Evolutionary conservation across 2,113 vertebrate genomes (phyloP).

Genomic region (Gallinago paraguaiae): DNA sequence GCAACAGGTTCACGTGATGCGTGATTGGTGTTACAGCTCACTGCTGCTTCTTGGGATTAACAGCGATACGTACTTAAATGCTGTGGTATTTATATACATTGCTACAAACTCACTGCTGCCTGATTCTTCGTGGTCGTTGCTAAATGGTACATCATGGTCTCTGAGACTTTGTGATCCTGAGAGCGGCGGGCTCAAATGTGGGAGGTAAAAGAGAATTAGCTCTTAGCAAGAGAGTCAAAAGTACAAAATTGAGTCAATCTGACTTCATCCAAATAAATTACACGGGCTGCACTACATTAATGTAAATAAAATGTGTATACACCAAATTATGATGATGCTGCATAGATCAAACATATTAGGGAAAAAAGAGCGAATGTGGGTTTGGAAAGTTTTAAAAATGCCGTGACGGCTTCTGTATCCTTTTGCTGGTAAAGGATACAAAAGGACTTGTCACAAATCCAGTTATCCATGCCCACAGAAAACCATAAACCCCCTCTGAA

Average conservation of each 20-base stretch:
- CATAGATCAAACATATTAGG: background rate
- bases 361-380: background rate
- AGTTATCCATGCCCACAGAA: slow-evolving; percentile 23
- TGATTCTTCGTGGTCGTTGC: background rate
- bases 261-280: background rate
- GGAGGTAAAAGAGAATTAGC: background rate
- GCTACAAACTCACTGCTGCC: background rate
- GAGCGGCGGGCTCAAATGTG: background rate
- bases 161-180: background rate
- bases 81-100: background rate
- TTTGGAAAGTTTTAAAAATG: background rate
- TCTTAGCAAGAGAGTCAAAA: background rate
- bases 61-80: background rate
- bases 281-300: background rate
- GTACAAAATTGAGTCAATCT: background rate
- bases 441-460: background rate
- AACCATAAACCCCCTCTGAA: slow-evolving; percentile 25
- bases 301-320: background rate
- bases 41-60: background rate
- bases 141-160: background rate
- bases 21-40: background rate
- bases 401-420: background rate
- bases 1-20: background rate
- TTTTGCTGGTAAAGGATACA: slow-evolving; percentile 6
- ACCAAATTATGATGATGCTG: background rate